Evolutionary conservation across 2,888 invertebrate genomes (phyloP).

Genomic region (Poecilobothrus nobilitatus): DNA sequence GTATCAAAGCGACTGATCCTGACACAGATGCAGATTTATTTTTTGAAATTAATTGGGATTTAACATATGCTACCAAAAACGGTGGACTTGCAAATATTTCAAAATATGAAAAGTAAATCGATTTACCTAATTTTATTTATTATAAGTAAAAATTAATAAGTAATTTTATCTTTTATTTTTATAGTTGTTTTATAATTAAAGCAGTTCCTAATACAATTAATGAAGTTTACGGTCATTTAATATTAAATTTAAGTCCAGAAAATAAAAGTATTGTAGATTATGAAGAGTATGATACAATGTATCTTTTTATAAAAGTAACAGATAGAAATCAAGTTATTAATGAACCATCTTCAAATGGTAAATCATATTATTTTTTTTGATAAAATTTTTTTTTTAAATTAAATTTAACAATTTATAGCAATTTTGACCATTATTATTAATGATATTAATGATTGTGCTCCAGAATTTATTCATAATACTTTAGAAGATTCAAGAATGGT

Average conservation of each 20-base stretch:
- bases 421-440: conserved; percentile 51
- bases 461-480: conserved; percentile 47
- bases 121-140: neutral
- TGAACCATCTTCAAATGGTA: conserved; percentile 47
- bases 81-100: conserved; percentile 35
- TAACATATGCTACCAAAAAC: conserved; percentile 52
- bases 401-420: conserved; percentile 43
- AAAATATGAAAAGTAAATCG: conserved; percentile 21
- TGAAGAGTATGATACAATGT: conserved; percentile 53
- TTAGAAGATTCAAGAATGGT: conserved; percentile 44
- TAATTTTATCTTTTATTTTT: conserved; percentile 17
- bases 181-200: conserved; percentile 35
- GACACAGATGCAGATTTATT: conserved; percentile 51
- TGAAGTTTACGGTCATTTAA: conserved; percentile 26
- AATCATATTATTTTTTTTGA: neutral
- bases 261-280: conserved; percentile 46
- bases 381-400: conserved; percentile 13
- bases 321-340: conserved; percentile 48
- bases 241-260: conserved; percentile 26
- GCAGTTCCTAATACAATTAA: conserved; percentile 18
- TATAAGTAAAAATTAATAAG: neutral
- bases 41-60: conserved; percentile 54
- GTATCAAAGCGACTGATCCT: conserved; percentile 50
- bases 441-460: conserved; percentile 57
- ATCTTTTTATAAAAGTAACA: conserved; percentile 47